Base-by-base conservation (phyloP, 2,113 vertebrate species). In the Otocyon megalotis region DNA sequence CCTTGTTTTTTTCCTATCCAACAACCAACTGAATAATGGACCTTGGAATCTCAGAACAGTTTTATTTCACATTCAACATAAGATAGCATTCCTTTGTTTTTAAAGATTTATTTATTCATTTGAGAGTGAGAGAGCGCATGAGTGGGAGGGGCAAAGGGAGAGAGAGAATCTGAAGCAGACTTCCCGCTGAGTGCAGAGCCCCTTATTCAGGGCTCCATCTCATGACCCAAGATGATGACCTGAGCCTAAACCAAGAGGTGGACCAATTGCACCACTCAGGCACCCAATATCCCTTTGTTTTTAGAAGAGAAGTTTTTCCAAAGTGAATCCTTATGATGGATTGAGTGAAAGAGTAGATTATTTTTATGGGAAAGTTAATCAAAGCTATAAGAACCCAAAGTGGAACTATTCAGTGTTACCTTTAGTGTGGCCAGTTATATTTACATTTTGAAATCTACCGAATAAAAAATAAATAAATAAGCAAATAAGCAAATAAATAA, bases 301-400 rank as follows among this genome's bases (percentile, higher is more conserved):
- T 83, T 71, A 63, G 58, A 93, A 88, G 62, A 19, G 15, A 50
- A 92, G 56, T 1, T 67, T 92, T 82, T 82, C n/a, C 76, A 37
- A 77, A 90, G 6, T 26, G 43, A 86, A 24, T 85, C 43, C n/a
- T 77, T 56, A 20, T 80, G 17, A 80, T 12, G 8, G 14, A 10
- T 32, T 71, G 81, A 86, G 28, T 35, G 32, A 93, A 79, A 79
- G 15, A 76, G 7, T 6, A 69, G 28, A 28, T 63, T 53, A 43
- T 65, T 83, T 87, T 65, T 22, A 71, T 58, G 43, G 13, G 14
- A 80, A 83, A 93, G 53, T 19, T 86, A 76, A 58, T 71, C 19
- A 89, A 91, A 89, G 12, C 35, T 62, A 92, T n/a, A 50, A 93
- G 50, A 26, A 94, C 53, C 74, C 74, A 53, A 94, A 67, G 10